Percentiles rank a stretch among this genome's conserved stretches.
Evolutionary conservation across 2,888 invertebrate genomes (phyloP).

Genomic region (Actias luna): DNA sequence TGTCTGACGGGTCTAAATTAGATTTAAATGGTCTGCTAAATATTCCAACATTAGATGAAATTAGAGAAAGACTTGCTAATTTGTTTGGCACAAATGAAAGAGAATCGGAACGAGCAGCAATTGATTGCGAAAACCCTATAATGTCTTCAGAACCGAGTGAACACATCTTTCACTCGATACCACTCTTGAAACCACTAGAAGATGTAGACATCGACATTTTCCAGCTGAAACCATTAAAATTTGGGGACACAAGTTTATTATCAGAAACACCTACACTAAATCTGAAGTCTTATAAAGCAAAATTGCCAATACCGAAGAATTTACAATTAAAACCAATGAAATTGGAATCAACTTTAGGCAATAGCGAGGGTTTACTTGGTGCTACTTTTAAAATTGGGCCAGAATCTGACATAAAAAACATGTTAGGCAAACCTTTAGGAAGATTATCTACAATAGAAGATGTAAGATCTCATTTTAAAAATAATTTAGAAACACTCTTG

Average conservation of each 20-base stretch:
- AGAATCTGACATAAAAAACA: constrained; percentile 26
- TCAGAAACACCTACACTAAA: constrained; percentile 36
- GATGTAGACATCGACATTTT: constrained; percentile 46
- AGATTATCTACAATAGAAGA: constrained; percentile 38
- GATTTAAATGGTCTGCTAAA: constrained; percentile 30
- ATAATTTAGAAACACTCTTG: constrained; percentile 30
- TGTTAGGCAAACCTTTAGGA: constrained; percentile 27
- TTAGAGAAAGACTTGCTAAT: constrained; percentile 36
- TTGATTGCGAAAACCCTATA: constrained; percentile 27
- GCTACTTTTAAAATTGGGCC: constrained; percentile 37
- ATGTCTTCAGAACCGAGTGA: constrained; percentile 43
- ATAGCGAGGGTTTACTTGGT: constrained; percentile 37
- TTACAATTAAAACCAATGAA: constrained; percentile 47
- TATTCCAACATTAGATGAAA: constrained; percentile 42
- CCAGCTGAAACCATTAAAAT: constrained; percentile 37
- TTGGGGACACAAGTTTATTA: constrained; percentile 21
- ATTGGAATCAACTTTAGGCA: constrained; percentile 41
- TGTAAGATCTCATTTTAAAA: constrained; percentile 24
- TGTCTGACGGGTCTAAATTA: constrained; percentile 21
- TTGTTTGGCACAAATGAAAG: constrained; percentile 36
- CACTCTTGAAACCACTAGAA: constrained; percentile 36
- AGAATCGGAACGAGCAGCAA: constrained; percentile 25
- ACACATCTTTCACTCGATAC: constrained; percentile 28
- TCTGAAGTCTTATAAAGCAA: constrained; percentile 49
- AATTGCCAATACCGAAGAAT: constrained; percentile 45